phyloP scores from a whole-genome alignment of 2,888 invertebrate species.

The Torymus texanus region DNA sequence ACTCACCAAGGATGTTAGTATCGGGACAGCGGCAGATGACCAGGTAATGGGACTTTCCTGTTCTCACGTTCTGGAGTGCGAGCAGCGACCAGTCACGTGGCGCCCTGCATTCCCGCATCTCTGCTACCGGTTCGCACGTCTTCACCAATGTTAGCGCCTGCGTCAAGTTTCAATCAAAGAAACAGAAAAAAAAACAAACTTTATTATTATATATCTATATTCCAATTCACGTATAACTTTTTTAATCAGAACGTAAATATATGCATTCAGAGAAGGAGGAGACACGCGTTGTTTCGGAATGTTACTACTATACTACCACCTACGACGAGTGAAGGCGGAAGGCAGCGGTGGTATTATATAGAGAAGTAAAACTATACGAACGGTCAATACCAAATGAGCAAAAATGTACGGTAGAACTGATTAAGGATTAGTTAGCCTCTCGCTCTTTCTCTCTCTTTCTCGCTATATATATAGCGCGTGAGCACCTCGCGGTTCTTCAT shows the following conservation, averaged over 20 bases:
- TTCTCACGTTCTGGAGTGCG: slow-evolving; percentile 92
- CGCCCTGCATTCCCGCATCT: slow-evolving; percentile 91
- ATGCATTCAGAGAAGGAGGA: no score
- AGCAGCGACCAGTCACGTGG: slow-evolving; percentile 94
- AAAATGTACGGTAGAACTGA: slow-evolving; percentile 47
- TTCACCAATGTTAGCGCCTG: slow-evolving; percentile 91
- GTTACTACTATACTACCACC: no score
- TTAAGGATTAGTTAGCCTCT: slow-evolving; percentile 52
- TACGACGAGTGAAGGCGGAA: no score
- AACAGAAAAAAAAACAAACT: no score
- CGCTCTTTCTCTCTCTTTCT: not conserved
- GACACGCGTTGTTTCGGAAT: no score
- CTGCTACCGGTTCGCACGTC: slow-evolving; percentile 94
- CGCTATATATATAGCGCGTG: not conserved
- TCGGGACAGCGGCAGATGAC: slow-evolving; percentile 94
- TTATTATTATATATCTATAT: no score
- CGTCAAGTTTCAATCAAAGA: not conserved
- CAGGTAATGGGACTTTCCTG: slow-evolving; percentile 94
- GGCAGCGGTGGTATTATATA: no score
- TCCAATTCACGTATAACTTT: no score
- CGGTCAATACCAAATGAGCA: slow-evolving; percentile 45
- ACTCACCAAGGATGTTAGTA: slow-evolving; percentile 87
- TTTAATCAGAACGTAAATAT: no score
- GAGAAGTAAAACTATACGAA: not conserved
- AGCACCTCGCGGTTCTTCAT: slow-evolving; percentile 26